Evolutionary conservation across 1,140 invertebrate genomes (phyloP).

Genomic region (Eumeta japonica): DNA sequence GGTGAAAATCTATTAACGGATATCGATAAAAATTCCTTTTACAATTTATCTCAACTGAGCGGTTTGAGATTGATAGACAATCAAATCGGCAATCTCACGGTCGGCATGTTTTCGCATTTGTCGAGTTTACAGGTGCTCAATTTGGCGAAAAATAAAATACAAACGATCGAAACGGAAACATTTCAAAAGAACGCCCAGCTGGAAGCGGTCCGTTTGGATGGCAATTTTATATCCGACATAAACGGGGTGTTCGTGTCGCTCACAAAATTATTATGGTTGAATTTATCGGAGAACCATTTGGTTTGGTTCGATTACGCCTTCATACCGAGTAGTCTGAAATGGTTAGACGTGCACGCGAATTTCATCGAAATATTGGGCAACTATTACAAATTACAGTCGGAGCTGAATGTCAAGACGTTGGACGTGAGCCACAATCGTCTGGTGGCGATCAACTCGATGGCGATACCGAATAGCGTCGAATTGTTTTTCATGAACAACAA

Average conservation of each 20-base stretch:
- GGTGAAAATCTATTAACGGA: constrained; percentile 78
- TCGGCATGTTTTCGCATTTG: constrained; percentile 69
- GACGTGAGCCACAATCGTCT: constrained; percentile 81
- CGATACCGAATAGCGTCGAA: constrained; percentile 77
- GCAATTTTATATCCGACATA: constrained; percentile 76
- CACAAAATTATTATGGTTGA: constrained; percentile 75
- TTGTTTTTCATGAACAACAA: constrained; percentile 83
- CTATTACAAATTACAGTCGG: constrained; percentile 65
- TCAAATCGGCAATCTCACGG: constrained; percentile 73
- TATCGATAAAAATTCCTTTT: constrained; percentile 71
- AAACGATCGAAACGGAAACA: constrained; percentile 70
- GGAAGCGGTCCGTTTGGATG: constrained; percentile 77
- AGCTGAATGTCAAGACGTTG: constrained; percentile 66
- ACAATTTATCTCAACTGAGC: constrained; percentile 72
- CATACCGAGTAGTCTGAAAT: constrained; percentile 73
- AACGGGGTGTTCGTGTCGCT: constrained; percentile 73
- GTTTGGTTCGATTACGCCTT: constrained; percentile 79
- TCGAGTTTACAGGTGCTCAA: constrained; percentile 77
- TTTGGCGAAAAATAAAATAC: constrained; percentile 78
- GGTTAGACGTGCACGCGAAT: constrained; percentile 82
- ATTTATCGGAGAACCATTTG: constrained; percentile 81
- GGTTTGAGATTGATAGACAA: constrained; percentile 80
- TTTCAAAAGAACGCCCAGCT: constrained; percentile 74
- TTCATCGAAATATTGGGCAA: constrained; percentile 74
- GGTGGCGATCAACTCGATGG: constrained; percentile 65